These are phyloP conservation scores for Pseudomugil gertrudae DNA, from an alignment of 2,797 vertebrate genomes.

Conservation along the genomic window DNA sequence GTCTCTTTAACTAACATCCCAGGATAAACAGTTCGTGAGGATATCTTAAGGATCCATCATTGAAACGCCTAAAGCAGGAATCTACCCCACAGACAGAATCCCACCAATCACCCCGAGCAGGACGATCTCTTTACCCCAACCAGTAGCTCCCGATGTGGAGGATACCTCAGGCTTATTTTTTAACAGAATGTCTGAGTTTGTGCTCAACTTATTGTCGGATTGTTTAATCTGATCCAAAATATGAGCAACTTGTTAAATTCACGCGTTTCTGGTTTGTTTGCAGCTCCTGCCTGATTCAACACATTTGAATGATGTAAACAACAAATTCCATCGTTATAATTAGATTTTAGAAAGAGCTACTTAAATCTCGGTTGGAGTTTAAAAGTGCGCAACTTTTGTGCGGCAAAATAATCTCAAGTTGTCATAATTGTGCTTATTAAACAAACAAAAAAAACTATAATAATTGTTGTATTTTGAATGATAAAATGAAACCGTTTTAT, in stretches of 20 bases:
- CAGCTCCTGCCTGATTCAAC: neutral
- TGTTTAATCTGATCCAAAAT: neutral
- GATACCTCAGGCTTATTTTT: no score
- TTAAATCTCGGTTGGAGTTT: neutral
- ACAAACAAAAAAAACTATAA: neutral
- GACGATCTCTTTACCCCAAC: no score
- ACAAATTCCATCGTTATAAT: constrained; percentile 42
- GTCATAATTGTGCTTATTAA: neutral
- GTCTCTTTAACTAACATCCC: no score
- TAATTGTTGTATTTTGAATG: neutral
- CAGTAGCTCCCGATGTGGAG: no score
- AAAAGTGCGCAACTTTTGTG: neutral
- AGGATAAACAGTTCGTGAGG: no score
- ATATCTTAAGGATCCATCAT: no score
- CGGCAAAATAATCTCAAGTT: neutral
- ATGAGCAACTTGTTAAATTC: neutral
- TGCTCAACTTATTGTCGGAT: neutral
- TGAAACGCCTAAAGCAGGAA: no score
- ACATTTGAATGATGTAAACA: constrained; percentile 17
- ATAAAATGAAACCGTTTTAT: neutral
- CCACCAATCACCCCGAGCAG: no score
- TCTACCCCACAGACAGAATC: no score
- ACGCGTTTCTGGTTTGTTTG: neutral
- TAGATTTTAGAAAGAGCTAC: constrained; percentile 13
- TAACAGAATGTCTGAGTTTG: neutral